Evolutionary conservation across 2,113 vertebrate species (phyloP), one percentile per base, ranked within the genome.

Genomic region (Bettongia penicillata): DNA sequence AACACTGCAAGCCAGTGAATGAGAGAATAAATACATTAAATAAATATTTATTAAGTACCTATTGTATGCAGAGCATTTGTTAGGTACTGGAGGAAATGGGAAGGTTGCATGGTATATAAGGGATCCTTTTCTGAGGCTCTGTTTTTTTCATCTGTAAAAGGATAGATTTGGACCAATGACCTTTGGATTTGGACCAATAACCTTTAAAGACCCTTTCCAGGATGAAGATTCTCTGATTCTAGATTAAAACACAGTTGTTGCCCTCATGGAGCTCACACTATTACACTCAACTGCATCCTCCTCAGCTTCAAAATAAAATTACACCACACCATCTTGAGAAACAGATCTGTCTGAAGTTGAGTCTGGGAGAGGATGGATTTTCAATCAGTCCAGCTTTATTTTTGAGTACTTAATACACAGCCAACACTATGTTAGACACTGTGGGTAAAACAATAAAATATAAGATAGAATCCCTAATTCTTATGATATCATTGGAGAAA

Each of bases 1-100:
- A 98, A 98, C 97, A 98, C 98, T 98, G 98, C 94, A 94, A 91
- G 98, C 98, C 31, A 68, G 31, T 68, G 31, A 68, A 68, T 37
- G 31, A 68, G 28, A 68, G 31, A 37, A 68, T 14, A 37, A 68
- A 68, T 3, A 37, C 16, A 0, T 23, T 37, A 91, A 28, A 12
- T 26, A 16, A n/a, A 68, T 68, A 89, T 3, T 43, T 10, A 25
- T 0, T 1, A 53, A 26, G 16, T 31, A 47, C 11, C 14, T 19
- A 16, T 0, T 8, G 7, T 0, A 0, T 24, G 11, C 53, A 28
- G 49, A 47, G 10, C n/a, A 14, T 23, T 0, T 0, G 0, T 26
- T 43, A 1, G 51, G 14, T 68, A 26, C 61, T 0, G 8, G 53
- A 26, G 28, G 4, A 51, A 53, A 0, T 2, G 26, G 0, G 3